Base-by-base conservation (phyloP, 1,140 invertebrate species). In the Homarus americanus region DNA sequence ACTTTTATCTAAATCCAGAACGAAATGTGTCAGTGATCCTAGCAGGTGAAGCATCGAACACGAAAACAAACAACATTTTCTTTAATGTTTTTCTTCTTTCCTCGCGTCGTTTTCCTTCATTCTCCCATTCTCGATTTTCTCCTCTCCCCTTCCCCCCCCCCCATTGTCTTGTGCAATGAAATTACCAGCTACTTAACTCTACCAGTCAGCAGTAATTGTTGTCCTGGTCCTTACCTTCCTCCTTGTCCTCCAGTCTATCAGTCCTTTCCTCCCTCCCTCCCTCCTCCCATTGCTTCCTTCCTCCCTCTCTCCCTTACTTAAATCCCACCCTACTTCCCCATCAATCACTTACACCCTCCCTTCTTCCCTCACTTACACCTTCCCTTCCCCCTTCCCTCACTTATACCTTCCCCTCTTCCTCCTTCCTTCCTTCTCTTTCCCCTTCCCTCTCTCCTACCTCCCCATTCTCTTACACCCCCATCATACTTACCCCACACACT, bases 381-480 rank as follows among this genome's bases (percentile, higher is more conserved):
- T 20, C 41, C 41, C 41, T 20, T 32, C 24, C 49, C 41, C n/a
- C n/a, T 58, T 63, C 36, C 36, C 79, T 63, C 36, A 49, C 78
- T 53, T 28, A 10, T 32, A 20, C 40, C 75, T 24, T 49, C 38
- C 40, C 44, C 53, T 41, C 53, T 32, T 4, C 53, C 24, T 38
- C 75, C 40, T 41, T 80, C n/a, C 38, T 78, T 41, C 34, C 75
- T 66, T 40, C 82, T 36, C 2, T 40, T 34, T n/a, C 63, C 66
- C 63, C 53, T 40, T 28, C 12, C 12, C 49, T 17, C 80, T 34
- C 78, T 15, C 78, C 40, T 41, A 49, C 0, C 75, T 41, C 28
- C 78, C 78, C 10, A 12, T 1, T 38, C 10, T 20, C 36, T 75
- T 34, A 34, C 41, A 38, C 73, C 73, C 41, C 73, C 73, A 34